Evolutionary conservation across 1,140 invertebrate genomes (phyloP).

Genomic region (Drosophila burlai): DNA sequence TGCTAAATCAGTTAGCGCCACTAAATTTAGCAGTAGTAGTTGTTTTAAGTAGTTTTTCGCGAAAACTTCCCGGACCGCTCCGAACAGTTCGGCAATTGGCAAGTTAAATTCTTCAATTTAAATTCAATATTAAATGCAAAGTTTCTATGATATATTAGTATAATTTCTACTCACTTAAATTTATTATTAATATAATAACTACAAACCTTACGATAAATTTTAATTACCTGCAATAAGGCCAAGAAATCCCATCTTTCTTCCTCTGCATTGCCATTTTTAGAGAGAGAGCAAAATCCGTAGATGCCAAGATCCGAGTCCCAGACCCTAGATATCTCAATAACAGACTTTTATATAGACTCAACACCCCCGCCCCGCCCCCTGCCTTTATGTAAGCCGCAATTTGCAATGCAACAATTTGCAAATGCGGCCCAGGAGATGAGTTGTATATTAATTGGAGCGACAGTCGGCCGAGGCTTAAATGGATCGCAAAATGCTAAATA

Average conservation of each 20-base stretch:
- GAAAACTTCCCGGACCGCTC: too few relatives aligned
- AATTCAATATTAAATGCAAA: too few relatives aligned
- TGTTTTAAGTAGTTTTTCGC: too few relatives aligned
- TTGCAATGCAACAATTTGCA: constrained; percentile 71
- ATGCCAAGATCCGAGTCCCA: constrained; percentile 1
- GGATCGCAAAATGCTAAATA: constrained; percentile 43
- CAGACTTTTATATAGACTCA: constrained; percentile 14
- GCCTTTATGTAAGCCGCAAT: constrained; percentile 51
- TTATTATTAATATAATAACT: not conserved
- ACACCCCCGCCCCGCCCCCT: not conserved
- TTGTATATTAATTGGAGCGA: constrained; percentile 77
- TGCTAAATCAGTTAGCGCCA: too few relatives aligned
- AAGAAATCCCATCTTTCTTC: constrained; percentile 1
- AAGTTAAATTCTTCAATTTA: too few relatives aligned
- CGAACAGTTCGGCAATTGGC: too few relatives aligned
- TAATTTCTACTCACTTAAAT: not conserved
- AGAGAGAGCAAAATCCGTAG: not conserved
- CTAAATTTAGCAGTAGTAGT: too few relatives aligned
- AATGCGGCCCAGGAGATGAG: constrained; percentile 78
- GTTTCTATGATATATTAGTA: too few relatives aligned
- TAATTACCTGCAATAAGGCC: not conserved
- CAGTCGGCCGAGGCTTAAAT: constrained; percentile 43
- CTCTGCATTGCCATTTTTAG: not conserved
- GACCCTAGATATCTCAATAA: constrained; percentile 31
- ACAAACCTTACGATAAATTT: not conserved